Conservation (phyloP, 2,113 vertebrate species). For the Ceyx margarethae region DNA sequence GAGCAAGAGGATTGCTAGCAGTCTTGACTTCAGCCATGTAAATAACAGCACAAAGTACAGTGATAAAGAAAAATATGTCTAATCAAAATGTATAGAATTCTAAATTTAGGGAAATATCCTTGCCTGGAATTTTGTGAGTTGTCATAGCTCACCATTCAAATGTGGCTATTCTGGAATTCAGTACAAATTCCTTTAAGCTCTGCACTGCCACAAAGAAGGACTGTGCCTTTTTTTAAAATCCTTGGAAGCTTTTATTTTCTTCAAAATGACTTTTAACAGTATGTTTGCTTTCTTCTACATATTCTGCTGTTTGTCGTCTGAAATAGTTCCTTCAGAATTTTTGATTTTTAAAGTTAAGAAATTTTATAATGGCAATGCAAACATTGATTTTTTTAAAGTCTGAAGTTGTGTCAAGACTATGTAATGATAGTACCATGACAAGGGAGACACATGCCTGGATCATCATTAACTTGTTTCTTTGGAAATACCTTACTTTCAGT, state of each 20-base stretch:
- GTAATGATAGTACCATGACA: background rate
- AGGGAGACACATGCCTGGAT: background rate
- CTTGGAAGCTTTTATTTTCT: conserved; percentile 5
- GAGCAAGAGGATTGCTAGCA: background rate
- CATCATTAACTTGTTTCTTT: background rate
- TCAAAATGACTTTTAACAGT: conserved; percentile 30
- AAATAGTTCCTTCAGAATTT: background rate
- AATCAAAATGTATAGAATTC: background rate
- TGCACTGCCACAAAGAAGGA: background rate
- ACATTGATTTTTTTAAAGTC: background rate
- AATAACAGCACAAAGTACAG: background rate
- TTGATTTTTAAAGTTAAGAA: background rate
- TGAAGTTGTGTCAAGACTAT: background rate
- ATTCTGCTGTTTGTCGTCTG: background rate
- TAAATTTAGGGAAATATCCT: background rate
- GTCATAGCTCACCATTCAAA: background rate
- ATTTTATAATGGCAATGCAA: background rate
- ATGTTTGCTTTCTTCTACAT: conserved; percentile 44
- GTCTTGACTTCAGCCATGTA: background rate
- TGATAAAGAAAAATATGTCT: background rate
- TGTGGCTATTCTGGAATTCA: background rate
- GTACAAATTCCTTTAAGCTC: background rate
- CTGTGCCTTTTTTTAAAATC: background rate
- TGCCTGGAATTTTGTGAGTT: background rate
- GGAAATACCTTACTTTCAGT: background rate